Base-by-base conservation (phyloP, 1,140 invertebrate genomes). In the Pectinophora gossypiella region DNA sequence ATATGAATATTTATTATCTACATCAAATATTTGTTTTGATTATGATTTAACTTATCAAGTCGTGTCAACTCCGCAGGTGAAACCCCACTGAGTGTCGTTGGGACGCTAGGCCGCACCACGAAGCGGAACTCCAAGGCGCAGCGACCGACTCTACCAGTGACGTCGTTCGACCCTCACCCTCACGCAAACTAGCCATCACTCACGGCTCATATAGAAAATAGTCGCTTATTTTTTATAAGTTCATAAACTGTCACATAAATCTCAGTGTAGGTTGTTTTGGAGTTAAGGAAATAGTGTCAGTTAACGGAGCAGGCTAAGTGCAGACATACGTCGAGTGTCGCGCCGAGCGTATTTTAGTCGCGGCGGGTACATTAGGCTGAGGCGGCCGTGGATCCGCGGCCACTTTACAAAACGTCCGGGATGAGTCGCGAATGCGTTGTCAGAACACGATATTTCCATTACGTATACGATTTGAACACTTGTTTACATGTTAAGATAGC, bases 371-470 rank as follows among this genome's bases (percentile, higher is more conserved):
- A 79, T 79, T 76, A 79, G 67, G 64, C 65, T 68, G 68, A 61
- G 68, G 61, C 68, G 63, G 68, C 65, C 70, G 54, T 71, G 74
- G 70, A 77, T 70, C 64, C 71, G 75, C 67, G 76, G 72, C 72
- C 83, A 82, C 81, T 85, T 80, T 85, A 87, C 77, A 85, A 85
- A 86, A 73, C 82, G 84, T 85, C 81, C 79, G 72, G 79, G 76
- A 85, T 80, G 83, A 79, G 76, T 68, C 73, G 80, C 80, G 84
- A 85, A 85, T 85, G 74, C 84, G 81, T 80, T 80, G 77, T 84
- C 77, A 79, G 84, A 85, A 87, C 81, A 87, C 78, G 84, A 84
- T 87, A 85, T 87, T 87, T 84, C 81, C 84, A 87, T 87, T 85
- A 87, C 84, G 84, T 87, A 87, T 87, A 87, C 81, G 81, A 86